A percentile compares a stretch with the other conserved stretches of the same genome.
Conservation (phyloP, 1,140 invertebrate species). For the Halotydeus destructor region DNA sequence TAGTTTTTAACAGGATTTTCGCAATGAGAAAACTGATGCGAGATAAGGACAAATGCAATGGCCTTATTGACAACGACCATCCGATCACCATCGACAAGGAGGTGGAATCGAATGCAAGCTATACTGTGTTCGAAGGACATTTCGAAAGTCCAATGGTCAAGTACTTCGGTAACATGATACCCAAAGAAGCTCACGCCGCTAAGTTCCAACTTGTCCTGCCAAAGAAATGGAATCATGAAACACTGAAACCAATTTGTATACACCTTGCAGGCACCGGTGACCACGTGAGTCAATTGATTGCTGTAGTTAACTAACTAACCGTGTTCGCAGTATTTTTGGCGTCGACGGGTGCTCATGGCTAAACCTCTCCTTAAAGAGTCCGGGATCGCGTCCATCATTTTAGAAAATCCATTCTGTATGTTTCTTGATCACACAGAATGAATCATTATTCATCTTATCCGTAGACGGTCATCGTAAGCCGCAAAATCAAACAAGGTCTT, state of each 20-base stretch:
- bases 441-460: constrained; percentile 17
- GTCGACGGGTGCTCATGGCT: constrained; percentile 65
- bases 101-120: constrained; percentile 42
- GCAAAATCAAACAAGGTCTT: constrained; percentile 45
- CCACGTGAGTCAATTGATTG: constrained; percentile 55
- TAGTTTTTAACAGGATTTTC: constrained; percentile 46
- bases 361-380: constrained; percentile 69
- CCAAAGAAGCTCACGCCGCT: constrained; percentile 52
- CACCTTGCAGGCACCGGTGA: constrained; percentile 94
- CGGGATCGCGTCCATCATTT: constrained; percentile 73
- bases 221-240: constrained; percentile 42
- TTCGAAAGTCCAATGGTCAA: constrained; percentile 66
- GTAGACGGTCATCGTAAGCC: constrained; percentile 13
- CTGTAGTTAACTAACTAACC: constrained; percentile 1
- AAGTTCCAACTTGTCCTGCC: constrained; percentile 47
- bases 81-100: constrained; percentile 63
- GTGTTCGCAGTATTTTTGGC: constrained; percentile 57
- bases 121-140: constrained; percentile 57
- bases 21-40: constrained; percentile 69
- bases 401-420: constrained; percentile 92
- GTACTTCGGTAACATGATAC: constrained; percentile 64
- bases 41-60: constrained; percentile 54
- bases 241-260: constrained; percentile 60
- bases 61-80: constrained; percentile 56
- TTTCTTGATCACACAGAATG: constrained; percentile 17